These are phyloP conservation scores for Drosophila mojavensis DNA, from an alignment of 1,140 invertebrate species.

Conservation along the genomic window DNA sequence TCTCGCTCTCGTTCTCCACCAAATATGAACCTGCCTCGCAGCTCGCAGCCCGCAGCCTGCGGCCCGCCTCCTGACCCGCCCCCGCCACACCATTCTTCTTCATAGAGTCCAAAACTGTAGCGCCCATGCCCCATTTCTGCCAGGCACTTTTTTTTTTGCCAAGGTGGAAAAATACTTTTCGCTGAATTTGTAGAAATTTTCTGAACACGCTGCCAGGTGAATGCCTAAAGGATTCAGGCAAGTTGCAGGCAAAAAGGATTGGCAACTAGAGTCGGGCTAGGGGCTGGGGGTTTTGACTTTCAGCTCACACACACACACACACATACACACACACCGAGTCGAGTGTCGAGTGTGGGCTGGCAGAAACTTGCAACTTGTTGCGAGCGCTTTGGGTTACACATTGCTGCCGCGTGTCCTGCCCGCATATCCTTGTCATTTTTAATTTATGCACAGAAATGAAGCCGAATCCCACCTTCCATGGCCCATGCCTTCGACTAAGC, in stretches of 20 bases:
- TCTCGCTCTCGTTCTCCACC: conserved; percentile 44
- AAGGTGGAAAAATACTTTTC: conserved; percentile 81
- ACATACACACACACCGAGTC: neutral
- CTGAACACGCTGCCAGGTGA: conserved; percentile 25
- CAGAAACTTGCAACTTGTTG: conserved; percentile 71
- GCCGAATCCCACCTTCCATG: neutral
- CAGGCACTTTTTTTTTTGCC: conserved; percentile 63
- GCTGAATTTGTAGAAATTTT: conserved; percentile 78
- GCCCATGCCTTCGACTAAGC: neutral
- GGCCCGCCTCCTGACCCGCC: neutral
- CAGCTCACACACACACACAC: conserved; percentile 37
- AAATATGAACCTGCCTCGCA: neutral
- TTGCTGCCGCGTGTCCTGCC: conserved; percentile 24
- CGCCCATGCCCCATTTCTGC: neutral
- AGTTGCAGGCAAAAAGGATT: neutral
- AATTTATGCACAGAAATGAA: conserved; percentile 75
- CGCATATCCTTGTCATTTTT: conserved; percentile 80
- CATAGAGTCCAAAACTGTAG: conserved; percentile 25
- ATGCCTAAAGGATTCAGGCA: conserved; percentile 4
- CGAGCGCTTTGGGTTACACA: conserved; percentile 66
- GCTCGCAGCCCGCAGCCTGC: neutral
- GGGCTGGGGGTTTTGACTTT: conserved; percentile 4
- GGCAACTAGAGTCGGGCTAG: neutral
- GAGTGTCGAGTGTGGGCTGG: conserved; percentile 2
- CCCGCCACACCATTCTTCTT: neutral